Evolutionary conservation across 1,140 invertebrate species (phyloP), one percentile per base, ranked within the genome.

Genomic region (Drosophila navojoa): DNA sequence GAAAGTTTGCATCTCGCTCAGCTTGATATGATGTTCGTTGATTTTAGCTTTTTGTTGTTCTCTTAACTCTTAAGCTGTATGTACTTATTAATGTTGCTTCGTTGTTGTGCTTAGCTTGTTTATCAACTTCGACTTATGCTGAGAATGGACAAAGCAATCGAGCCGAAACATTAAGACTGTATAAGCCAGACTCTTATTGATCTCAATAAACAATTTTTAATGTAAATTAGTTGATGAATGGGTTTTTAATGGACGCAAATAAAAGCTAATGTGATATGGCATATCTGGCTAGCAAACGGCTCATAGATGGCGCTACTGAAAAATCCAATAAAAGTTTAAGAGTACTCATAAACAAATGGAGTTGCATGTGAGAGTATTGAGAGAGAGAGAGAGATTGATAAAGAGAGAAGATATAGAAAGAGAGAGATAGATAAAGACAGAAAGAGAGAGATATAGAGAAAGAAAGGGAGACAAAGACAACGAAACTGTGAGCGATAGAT

Each of bases 1-100:
- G 84, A 89, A 89, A 80, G 77, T 89, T 89, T 89, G 64, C 38
- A 44, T 50, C 61, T 45, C 27, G 45, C 60, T 57, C 61, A 59
- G 72, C 72, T 72, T 66, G 57, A 66, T 61, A 60, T 61, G 38
- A 57, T 58, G 59, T 61, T 62, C 50, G 27, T 62, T 70, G 63
- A 57, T 70, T 38, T 10, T 35, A 47, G 29, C 11, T 42, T 15
- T 11, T 22, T 22, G 19, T 2, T 22, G 19, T 22, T 22, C 2
- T 16, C 11, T 45, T 13, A 16, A 16, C 15, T 45, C 16, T 22
- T 49, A 49, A 49, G 47, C 47, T 49, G 47, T 49, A 49, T 49
- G 47, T 49, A 49, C 47, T 49, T 25, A 45, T 55, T 67, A 32
- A 52, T 66, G 42, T 27, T 49, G 27, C n/a, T 32, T 27, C 38